Percentiles rank a stretch among this genome's conserved stretches.
Conservation (phyloP, 1,140 invertebrate genomes). For the Drosophila nigromelanica region DNA sequence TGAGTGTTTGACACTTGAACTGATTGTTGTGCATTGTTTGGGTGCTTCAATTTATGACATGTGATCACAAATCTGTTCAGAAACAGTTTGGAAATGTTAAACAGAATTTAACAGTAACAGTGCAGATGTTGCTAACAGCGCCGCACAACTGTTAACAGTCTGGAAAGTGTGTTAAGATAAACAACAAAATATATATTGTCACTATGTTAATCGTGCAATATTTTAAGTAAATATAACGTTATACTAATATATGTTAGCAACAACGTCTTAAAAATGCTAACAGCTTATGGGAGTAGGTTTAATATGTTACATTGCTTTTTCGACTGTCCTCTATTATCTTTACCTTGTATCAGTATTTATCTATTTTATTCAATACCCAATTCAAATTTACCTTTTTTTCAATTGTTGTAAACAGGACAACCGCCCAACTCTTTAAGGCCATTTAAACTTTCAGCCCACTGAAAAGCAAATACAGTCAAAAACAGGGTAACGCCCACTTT, state of each 20-base stretch:
- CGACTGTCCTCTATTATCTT: too few species aligned
- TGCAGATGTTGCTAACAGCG: not conserved
- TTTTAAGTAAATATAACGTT: too few species aligned
- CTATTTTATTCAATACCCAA: too few species aligned
- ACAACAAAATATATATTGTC: too few species aligned
- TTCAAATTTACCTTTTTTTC: too few species aligned
- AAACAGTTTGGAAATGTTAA: not conserved
- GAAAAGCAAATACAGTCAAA: constrained; percentile 16
- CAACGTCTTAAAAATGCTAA: too few species aligned
- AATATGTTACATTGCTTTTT: too few species aligned
- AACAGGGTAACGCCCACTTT: constrained; percentile 36
- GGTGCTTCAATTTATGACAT: constrained; percentile 30
- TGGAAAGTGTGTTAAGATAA: too few species aligned
- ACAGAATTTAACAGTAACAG: constrained; percentile 4
- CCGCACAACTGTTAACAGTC: not conserved
- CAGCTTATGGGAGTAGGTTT: too few species aligned
- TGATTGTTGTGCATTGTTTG: constrained; percentile 47
- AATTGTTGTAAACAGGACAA: too few species aligned
- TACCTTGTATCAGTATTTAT: not conserved
- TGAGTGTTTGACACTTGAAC: constrained; percentile 52
- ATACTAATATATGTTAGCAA: too few species aligned
- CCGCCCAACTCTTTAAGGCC: constrained; percentile 26
- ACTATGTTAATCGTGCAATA: too few species aligned
- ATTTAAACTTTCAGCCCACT: constrained; percentile 24
- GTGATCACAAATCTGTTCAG: constrained; percentile 44